Conservation (phyloP, 2,888 invertebrate species). For the Vannuccia rotundouncinata region DNA sequence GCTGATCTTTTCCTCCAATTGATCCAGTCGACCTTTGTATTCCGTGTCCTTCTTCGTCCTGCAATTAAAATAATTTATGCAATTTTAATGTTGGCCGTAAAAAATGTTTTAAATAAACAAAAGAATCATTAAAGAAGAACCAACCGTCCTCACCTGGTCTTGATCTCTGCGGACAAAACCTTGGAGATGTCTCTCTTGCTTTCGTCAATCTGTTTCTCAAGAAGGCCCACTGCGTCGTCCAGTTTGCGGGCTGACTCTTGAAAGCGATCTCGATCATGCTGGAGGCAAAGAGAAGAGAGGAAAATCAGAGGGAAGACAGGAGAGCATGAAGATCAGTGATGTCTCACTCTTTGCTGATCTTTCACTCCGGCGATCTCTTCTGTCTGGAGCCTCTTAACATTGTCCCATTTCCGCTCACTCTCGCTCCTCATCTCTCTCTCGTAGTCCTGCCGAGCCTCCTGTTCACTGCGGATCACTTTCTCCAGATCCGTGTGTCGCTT, state of each 20-base stretch:
- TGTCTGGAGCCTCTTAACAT: conserved; percentile 46
- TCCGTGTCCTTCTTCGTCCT: conserved; percentile 38
- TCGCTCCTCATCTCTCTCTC: conserved; percentile 47
- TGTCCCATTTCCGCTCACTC: conserved; percentile 47
- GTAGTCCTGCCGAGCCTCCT: conserved; percentile 46
- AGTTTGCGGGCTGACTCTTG: conserved; percentile 51
- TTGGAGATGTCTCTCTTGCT: conserved; percentile 52
- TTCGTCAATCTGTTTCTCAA: conserved; percentile 53
- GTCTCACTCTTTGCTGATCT: conserved; percentile 47
- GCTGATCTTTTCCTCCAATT: conserved; percentile 48
- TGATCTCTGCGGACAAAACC: conserved; percentile 54
- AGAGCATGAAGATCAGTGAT: no score
- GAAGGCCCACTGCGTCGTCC: conserved; percentile 51
- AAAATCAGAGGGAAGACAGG: no score
- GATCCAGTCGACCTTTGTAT: conserved; percentile 42
- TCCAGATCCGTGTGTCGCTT: conserved; percentile 49
- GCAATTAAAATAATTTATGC: conserved; percentile 1
- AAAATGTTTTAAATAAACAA: no score
- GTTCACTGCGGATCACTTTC: conserved; percentile 49
- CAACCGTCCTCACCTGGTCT: conserved; percentile 52
- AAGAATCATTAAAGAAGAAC: no score
- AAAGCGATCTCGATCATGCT: conserved; percentile 48
- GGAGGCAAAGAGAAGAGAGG: conserved; percentile 31
- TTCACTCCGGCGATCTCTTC: conserved; percentile 46
- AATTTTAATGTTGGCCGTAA: no score